Base-by-base conservation (phyloP, 2,113 vertebrate species). In the Ptilorrhoa leucosticta region DNA sequence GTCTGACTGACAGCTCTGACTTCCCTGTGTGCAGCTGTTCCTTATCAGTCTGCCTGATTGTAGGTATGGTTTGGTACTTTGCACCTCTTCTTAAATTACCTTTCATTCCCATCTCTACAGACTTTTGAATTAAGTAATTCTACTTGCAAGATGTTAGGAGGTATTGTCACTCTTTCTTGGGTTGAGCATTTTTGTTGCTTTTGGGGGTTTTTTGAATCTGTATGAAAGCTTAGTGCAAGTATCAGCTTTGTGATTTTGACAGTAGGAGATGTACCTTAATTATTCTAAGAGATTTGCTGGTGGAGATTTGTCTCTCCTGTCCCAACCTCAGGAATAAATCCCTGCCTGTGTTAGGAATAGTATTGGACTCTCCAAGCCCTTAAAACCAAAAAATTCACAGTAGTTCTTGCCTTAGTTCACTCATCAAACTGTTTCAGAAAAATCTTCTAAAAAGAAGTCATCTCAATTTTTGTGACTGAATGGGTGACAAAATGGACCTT, bases 21-120 rank as follows among this genome's bases (percentile, higher is more conserved):
- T 79, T 76, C 11, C 53, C 69, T 86, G 31, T 85, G 37, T 56
- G 31, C 60, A 72, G 9, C 35, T 83, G 37, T 53, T 84, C 45
- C 33, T 71, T 92, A 83, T 58, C 51, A 33, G 7, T 66, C 60
- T 92, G 42, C 45, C 20, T 1, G 12, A 26, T 35, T 47, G 57
- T 58, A 73, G 92, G 23, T 91, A 91, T 2, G 5, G 13, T 78
- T 93, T 79, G 35, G 40, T 56, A 65, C 64, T 83, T 91, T 68
- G 66, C 48, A 72, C n/a, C 65, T 93, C 33, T 61, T 53, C 40
- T 80, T 31, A 7, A 44, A n/a, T 87, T 69, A 60, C 64, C 51
- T 88, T 94, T 53, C 45, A 22, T 76, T 94, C 70, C 81, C 89
- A 30, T 94, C 93, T 90, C 65, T 91, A 20, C 40, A 93, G 79